A percentile compares a stretch with the other conserved stretches of the same genome.
phyloP scores from a whole-genome alignment of 1,140 invertebrate species.

The Caenorhabditis inopinata region DNA sequence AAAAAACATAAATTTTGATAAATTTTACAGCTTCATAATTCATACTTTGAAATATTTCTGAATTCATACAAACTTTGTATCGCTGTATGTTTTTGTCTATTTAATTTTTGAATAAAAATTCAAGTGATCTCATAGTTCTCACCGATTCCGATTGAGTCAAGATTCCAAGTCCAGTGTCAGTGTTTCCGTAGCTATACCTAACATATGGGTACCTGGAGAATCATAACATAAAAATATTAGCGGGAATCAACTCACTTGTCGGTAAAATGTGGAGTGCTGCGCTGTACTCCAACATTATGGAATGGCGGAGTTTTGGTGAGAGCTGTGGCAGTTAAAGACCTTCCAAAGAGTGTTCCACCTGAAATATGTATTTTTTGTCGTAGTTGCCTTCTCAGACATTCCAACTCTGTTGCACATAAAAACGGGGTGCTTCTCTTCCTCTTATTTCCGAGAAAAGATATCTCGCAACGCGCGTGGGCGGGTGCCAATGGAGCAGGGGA shows the following conservation, averaged over 20 bases:
- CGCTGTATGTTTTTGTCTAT: too few species aligned
- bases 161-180: conserved; percentile 49
- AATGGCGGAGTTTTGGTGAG: conserved; percentile 46
- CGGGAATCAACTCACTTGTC: conserved; percentile 23
- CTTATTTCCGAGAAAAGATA: not conserved
- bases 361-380: conserved; percentile 14
- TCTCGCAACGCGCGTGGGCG: not conserved
- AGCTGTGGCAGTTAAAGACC: conserved; percentile 43
- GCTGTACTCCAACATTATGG: conserved; percentile 51
- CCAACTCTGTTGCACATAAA: conserved; percentile 3
- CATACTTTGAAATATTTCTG: too few species aligned
- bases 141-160: conserved; percentile 48
- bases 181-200: conserved; percentile 51
- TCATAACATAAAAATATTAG: not conserved
- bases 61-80: too few species aligned
- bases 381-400: too few species aligned
- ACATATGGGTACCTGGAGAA: conserved; percentile 47
- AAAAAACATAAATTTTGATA: too few species aligned
- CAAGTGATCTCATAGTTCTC: not conserved
- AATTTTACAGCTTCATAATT: too few species aligned
- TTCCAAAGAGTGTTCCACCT: conserved; percentile 52
- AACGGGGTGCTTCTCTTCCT: not conserved
- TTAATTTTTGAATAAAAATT: not conserved
- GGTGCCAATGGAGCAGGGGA: not conserved
- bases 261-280: conserved; percentile 50